A percentile compares a stretch with the other conserved stretches of the same genome.
These are phyloP conservation scores for Camelus bactrianus DNA, from an alignment of 2,113 vertebrate species.

Conservation along the genomic window DNA sequence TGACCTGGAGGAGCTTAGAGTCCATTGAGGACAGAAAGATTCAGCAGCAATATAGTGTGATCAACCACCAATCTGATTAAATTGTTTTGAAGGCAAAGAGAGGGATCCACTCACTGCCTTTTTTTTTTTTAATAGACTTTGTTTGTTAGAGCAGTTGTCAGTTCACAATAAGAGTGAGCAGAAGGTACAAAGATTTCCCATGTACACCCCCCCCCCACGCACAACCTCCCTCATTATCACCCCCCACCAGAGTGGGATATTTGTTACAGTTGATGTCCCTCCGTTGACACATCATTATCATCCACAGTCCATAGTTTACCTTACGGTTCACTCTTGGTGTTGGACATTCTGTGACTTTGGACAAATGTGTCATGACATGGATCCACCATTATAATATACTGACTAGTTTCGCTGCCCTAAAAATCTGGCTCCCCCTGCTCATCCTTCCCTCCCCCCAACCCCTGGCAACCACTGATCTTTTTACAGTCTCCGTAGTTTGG, in stretches of 20 bases:
- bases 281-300: neutral
- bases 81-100: conserved; percentile 32
- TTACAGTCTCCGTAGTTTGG: neutral
- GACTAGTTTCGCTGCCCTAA: neutral
- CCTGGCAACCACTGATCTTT: neutral
- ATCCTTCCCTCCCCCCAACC: too few species aligned
- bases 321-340: neutral
- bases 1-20: neutral
- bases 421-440: neutral
- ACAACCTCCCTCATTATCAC: neutral
- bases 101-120: neutral
- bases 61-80: neutral
- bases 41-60: neutral
- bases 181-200: neutral
- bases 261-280: neutral
- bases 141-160: neutral
- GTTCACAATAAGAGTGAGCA: neutral
- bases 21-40: neutral
- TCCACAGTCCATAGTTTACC: neutral
- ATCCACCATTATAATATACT: neutral
- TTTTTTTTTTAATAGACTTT: conserved; percentile 47
- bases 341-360: neutral
- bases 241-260: neutral
- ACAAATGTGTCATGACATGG: neutral
- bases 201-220: neutral